These are phyloP conservation scores for Rhopilema esculentum DNA, from an alignment of 30 jellyfish, hydroid and myxozoan species.

Conservation along the genomic window DNA sequence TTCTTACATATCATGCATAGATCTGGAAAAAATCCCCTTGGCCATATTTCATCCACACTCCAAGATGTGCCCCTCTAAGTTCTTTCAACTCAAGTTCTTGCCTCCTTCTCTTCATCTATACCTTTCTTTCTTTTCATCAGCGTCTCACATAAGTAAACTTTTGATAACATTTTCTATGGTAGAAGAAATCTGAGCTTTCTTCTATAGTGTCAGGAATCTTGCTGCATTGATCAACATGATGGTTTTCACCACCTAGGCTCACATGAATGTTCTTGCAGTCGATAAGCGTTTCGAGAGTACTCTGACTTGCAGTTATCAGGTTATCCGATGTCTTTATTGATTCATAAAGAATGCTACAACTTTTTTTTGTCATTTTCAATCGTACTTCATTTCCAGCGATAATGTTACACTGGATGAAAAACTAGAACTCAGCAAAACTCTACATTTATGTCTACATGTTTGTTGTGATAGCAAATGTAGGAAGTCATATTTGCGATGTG, in stretches of 20 bases:
- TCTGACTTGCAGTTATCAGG: constrained; percentile 20
- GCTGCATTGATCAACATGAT: constrained; percentile 56
- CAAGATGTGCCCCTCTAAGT: background rate
- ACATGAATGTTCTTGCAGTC: constrained; percentile 53
- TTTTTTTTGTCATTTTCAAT: constrained; percentile 18
- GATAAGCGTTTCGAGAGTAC: constrained; percentile 38
- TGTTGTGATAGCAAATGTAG: background rate
- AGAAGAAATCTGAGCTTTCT: constrained; percentile 3
- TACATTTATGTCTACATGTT: background rate
- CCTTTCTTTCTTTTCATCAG: constrained; percentile 33
- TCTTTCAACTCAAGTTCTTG: constrained; percentile 10
- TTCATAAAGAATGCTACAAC: constrained; percentile 36
- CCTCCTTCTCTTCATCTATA: background rate
- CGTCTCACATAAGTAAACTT: constrained; percentile 51
- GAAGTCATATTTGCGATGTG: background rate
- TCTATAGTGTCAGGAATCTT: constrained; percentile 51
- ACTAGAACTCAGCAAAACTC: background rate
- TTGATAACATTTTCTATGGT: constrained; percentile 39
- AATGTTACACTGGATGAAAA: background rate
- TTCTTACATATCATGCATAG: constrained; percentile 14
- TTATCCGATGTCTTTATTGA: constrained; percentile 42
- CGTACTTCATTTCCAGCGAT: background rate
- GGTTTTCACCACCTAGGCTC: constrained; percentile 55
- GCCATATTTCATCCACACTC: constrained; percentile 11
- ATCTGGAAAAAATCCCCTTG: constrained; percentile 44